Percentiles rank a stretch among this genome's conserved stretches.
Evolutionary conservation across 2,888 invertebrate genomes (phyloP).

Genomic region (Peribatodes rhomboidaria): DNA sequence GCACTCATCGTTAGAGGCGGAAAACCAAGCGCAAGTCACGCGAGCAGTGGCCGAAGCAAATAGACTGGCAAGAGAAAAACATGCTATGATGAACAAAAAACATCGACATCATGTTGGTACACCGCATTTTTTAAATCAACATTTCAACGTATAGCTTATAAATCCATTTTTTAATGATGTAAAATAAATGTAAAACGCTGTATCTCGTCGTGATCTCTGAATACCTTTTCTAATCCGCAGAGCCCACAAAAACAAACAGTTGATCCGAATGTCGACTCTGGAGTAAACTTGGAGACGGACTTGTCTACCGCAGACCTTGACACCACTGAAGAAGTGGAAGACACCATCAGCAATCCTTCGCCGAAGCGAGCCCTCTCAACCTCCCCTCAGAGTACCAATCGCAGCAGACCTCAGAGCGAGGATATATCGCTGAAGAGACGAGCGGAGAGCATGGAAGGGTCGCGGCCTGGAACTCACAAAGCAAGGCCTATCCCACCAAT

Average conservation of each 20-base stretch:
- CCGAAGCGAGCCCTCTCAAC: conserved; percentile 49
- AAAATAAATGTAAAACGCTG: neutral
- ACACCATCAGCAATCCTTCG: conserved; percentile 45
- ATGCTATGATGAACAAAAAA: conserved; percentile 81
- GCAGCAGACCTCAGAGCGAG: conserved; percentile 48
- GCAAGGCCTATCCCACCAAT: conserved; percentile 72
- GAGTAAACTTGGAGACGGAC: conserved; percentile 59
- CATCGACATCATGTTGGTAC: conserved; percentile 60
- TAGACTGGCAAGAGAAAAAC: conserved; percentile 89
- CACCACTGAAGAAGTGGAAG: conserved; percentile 55
- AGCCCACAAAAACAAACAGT: conserved; percentile 65
- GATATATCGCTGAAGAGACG: conserved; percentile 39
- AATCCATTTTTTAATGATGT: no score
- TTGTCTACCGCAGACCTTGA: conserved; percentile 59
- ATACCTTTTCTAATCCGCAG: conserved; percentile 33
- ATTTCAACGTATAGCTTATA: no score
- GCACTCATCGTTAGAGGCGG: conserved; percentile 91
- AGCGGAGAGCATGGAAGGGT: conserved; percentile 48
- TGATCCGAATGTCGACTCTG: conserved; percentile 59
- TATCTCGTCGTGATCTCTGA: neutral
- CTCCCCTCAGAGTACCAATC: conserved; percentile 8
- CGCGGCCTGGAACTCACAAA: conserved; percentile 64
- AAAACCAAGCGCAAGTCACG: conserved; percentile 91
- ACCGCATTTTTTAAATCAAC: neutral
- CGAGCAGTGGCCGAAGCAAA: conserved; percentile 90